Evolutionary conservation across 2,113 vertebrate genomes (phyloP), one percentile per base, ranked within the genome.

Genomic region (Accipiter virgatus): DNA sequence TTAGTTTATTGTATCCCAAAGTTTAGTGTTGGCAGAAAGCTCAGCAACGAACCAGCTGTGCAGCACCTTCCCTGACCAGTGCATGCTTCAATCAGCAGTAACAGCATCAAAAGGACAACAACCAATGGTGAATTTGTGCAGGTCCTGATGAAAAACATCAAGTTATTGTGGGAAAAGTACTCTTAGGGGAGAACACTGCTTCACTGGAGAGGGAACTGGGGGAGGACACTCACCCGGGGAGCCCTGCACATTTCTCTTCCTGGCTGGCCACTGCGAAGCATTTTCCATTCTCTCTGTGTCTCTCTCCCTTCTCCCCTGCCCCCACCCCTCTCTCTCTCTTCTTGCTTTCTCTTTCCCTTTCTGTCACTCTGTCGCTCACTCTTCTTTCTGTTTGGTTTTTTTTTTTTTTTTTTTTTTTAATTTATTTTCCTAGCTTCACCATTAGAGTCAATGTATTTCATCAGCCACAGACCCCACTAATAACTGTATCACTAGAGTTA

Each of bases 401-500:
- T 48, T 40, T 48, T n/a, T 38, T 38, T 38, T 38, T 38, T 38
- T 38, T 38, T 38, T 38, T 38, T 38, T 38, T 38, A 38, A 26
- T 18, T 31, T n/a, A 13, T 25, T 78, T 72, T n/a, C 34, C 31
- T 34, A 47, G 15, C 6, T 80, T 67, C 17, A 55, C 22, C n/a
- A 32, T 48, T 42, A 59, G 3, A 50, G 6, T 45, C 1, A 1
- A 52, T 16, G 17, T 29, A 34, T 45, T 80, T 82, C 9, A 72
- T 40, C 11, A n/a, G 3, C 22, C 4, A 1, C 1, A 2, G 26
- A 59, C 18, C 2, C 2, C 1, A 5, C 36, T 62, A 48, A 40
- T 48, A 77, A 19, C 13, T 53, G 5, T 47, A 62, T 55, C 26
- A 20, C 22, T 23, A 34, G 8, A 55, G 13, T 16, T 43, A 62